Conservation (phyloP, 2,888 invertebrate genomes). For the Philaethria dido region DNA sequence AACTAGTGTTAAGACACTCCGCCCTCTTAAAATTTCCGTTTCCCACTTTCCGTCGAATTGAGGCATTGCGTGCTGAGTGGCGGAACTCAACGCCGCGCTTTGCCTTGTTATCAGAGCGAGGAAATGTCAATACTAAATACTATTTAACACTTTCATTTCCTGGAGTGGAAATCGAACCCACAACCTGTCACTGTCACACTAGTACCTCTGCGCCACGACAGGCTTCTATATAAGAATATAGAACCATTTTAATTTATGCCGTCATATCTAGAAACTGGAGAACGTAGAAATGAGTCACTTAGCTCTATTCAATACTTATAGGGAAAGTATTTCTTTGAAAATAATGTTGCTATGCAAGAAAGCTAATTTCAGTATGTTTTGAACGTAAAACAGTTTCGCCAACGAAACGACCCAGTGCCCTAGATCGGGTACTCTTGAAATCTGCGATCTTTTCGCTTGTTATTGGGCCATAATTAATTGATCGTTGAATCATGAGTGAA, state of each 20-base stretch:
- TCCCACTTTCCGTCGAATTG: no score
- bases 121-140: no score
- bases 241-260: background rate
- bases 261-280: background rate
- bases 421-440: conserved; percentile 41
- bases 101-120: no score
- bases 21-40: no score
- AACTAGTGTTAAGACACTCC: no score
- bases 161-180: no score
- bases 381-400: conserved; percentile 36
- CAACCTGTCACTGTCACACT: no score
- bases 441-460: conserved; percentile 40
- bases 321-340: background rate
- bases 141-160: no score
- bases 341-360: background rate
- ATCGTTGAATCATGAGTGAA: conserved; percentile 40
- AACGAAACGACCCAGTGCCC: conserved; percentile 41
- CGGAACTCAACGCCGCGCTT: no score
- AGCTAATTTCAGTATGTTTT: conserved; percentile 23
- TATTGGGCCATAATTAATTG: conserved; percentile 42
- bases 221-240: background rate
- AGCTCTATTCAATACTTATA: background rate
- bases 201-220: no score
- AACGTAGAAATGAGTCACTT: background rate
- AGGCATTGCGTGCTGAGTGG: no score